Base-by-base conservation (phyloP, 2,888 invertebrate genomes). In the Zygaena filipendulae region DNA sequence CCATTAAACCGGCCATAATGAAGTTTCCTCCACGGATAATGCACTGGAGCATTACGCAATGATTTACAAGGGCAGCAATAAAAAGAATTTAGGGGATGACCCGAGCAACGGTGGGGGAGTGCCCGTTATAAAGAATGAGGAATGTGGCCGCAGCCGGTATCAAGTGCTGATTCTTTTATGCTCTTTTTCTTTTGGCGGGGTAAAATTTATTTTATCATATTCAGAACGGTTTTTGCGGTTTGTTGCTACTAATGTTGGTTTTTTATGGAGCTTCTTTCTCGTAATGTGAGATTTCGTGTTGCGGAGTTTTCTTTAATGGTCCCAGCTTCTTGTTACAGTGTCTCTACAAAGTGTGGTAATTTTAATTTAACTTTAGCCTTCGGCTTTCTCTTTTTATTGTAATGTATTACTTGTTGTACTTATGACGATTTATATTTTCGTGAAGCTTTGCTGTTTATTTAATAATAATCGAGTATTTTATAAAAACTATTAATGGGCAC, bases 11-110 rank as follows among this genome's bases (percentile, higher is more conserved):
- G 64, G 56, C 74, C 75, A 71, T 79, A 77, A 79, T 79, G 77
- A 79, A 79, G 75, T 79, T 72, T 74, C 74, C 63, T 61, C 56
- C 56, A 45, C 67, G 69, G 72, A 72, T 75, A 79, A 77, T 77
- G 72, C 74, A 75, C 69, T 70, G 60, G 57, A 59, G 77, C 72
- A 72, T 75, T 69, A 72, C 71, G 62, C 75, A 66, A 77, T 79
- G 77, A 79, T 79, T 77, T 79, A 77, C 74, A 69, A 70, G 71
- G 68, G 64, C 56, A 55, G 72, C 74, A 77, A 75, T 77, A 77
- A 77, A 77, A 77, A 75, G 72, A 75, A 75, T 77, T 74, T 74
- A 74, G 74, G 77, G 75, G 75, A 77, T 77, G 77, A 74, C 68
- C 77, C 67, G 59, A 47, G 55, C 53, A 70, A 70, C 68, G 22